Evolutionary conservation across 2,888 invertebrate genomes (phyloP).

Genomic region (Eurytoma californica): DNA sequence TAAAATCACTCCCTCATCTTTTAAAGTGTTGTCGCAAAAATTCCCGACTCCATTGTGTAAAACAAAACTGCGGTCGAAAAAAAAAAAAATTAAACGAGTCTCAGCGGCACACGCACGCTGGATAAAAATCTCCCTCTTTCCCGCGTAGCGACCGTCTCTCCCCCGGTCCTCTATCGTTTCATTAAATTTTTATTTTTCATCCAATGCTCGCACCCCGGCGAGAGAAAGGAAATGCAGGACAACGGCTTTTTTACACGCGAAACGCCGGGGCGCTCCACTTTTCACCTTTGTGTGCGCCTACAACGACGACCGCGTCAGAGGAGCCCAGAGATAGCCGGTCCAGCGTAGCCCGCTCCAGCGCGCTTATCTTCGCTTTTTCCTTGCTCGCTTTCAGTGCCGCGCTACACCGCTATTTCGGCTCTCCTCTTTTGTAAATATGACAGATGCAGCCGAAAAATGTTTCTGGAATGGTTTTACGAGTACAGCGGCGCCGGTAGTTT

Average conservation of each 20-base stretch:
- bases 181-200: constrained; percentile 53
- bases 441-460: constrained; percentile 28
- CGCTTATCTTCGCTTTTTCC: constrained; percentile 36
- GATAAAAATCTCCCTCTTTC: constrained; percentile 15
- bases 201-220: not conserved
- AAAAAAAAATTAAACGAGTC: constrained; percentile 15
- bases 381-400: not conserved
- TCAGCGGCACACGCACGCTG: not conserved
- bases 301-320: constrained; percentile 9
- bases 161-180: constrained; percentile 31
- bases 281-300: constrained; percentile 37
- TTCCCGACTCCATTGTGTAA: constrained; percentile 22
- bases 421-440: not conserved
- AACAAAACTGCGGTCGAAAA: constrained; percentile 3
- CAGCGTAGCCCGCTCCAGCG: not conserved
- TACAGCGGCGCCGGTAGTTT: not conserved
- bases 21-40: not conserved
- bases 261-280: constrained; percentile 43
- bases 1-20: constrained; percentile 19
- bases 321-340: constrained; percentile 10
- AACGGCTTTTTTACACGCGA: constrained; percentile 39
- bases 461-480: constrained; percentile 36
- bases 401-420: not conserved
- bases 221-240: constrained; percentile 9
- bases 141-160: not conserved